Evolutionary conservation across 2,113 vertebrate genomes (phyloP).

Genomic region (Gopherus flavomarginatus): DNA sequence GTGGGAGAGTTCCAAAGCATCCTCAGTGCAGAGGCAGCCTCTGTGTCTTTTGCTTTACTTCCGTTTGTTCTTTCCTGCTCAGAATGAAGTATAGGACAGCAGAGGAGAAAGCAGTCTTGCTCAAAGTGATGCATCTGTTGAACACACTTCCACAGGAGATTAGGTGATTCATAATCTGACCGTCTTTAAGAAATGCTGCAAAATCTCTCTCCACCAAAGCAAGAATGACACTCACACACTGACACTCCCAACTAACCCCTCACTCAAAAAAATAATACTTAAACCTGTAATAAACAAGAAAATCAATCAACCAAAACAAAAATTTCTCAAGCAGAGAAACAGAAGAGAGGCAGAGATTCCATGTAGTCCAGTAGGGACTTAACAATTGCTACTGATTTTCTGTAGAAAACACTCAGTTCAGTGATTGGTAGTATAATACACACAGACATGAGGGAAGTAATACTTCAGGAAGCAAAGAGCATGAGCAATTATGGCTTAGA

Average conservation of each 20-base stretch:
- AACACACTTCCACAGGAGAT: not conserved
- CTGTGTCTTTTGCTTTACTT: not conserved
- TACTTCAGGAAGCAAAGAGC: not conserved
- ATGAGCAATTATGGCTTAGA: not conserved
- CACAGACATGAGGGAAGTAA: accelerated
- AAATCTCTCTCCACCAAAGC: not conserved
- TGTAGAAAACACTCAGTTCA: not conserved
- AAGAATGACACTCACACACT: not conserved
- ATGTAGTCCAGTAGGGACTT: accelerated
- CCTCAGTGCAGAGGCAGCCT: not conserved
- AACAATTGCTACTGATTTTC: not conserved
- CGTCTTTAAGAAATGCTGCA: not conserved
- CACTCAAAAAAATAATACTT: not conserved
- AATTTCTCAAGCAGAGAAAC: not conserved
- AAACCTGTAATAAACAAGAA: not conserved
- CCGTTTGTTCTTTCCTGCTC: not conserved
- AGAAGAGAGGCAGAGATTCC: not conserved
- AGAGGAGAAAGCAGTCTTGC: not conserved
- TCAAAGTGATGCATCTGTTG: not conserved
- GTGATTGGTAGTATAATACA: slow-evolving; percentile 33
- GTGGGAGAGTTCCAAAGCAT: not conserved
- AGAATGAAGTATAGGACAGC: not conserved
- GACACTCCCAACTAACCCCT: not conserved
- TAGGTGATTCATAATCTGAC: not conserved
- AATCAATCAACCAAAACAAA: not conserved